Conservation (phyloP, 1,140 invertebrate species). For the Cyrtorhinus lividipennis region DNA sequence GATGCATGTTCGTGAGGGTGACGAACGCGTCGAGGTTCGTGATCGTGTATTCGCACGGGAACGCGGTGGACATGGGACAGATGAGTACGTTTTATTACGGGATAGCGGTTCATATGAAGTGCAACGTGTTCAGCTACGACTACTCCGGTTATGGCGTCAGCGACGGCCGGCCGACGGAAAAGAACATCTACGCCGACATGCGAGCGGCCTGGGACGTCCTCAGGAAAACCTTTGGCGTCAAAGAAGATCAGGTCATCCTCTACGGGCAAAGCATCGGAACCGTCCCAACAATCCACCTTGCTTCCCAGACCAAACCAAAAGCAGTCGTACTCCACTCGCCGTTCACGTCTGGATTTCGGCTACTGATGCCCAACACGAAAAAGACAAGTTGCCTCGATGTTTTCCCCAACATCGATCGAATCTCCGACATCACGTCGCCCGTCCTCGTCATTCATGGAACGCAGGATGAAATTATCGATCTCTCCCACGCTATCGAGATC, state of each 20-base stretch:
- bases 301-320: slow-evolving; percentile 47
- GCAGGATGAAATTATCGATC: slow-evolving; percentile 62
- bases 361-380: slow-evolving; percentile 16
- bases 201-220: slow-evolving; percentile 49
- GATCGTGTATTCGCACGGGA: slow-evolving; percentile 58
- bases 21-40: slow-evolving; percentile 43
- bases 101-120: slow-evolving; percentile 48
- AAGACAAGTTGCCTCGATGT: slow-evolving; percentile 16
- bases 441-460: slow-evolving; percentile 64
- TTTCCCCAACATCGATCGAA: slow-evolving; percentile 40
- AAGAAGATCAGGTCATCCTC: slow-evolving; percentile 51
- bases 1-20: slow-evolving; percentile 50
- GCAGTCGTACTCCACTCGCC: slow-evolving; percentile 42
- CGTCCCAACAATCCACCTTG: slow-evolving; percentile 53
- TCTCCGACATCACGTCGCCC: slow-evolving; percentile 49
- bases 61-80: slow-evolving; percentile 50
- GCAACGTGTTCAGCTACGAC: slow-evolving; percentile 63
- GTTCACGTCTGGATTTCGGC: slow-evolving; percentile 19
- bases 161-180: slow-evolving; percentile 53
- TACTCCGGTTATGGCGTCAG: slow-evolving; percentile 50
- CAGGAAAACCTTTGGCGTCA: slow-evolving; percentile 42
- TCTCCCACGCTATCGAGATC: slow-evolving; percentile 53
- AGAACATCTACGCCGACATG: slow-evolving; percentile 62
- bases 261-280: slow-evolving; percentile 57
- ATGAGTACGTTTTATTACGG: slow-evolving; percentile 56